Evolutionary conservation across 2,797 vertebrate species (phyloP), one percentile per base, ranked within the genome.

Genomic region (Pangasius mekongensis): DNA sequence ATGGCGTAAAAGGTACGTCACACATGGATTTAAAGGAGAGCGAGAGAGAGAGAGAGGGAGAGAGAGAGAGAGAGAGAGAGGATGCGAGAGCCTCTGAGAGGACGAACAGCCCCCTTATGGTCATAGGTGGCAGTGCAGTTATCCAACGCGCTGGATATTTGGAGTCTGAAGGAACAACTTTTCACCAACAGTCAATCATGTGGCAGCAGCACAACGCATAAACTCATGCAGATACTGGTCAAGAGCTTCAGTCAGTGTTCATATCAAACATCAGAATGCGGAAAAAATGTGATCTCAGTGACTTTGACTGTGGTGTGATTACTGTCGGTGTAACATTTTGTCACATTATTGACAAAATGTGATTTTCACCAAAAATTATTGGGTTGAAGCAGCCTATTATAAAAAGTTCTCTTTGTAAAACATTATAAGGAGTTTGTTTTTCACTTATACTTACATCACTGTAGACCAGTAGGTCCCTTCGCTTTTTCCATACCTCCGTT

Each of bases 51-150:
- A 74, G 47, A 74, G n/a, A 74, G 47, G 67, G 27, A 74, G 43
- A 74, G 27, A 66, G 33, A 33, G 64, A 56, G 36, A 78, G 66
- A 77, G 62, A 71, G 77, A 69, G 86, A 74, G 47, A 74, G n/a
- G 43, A n/a, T 67, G 14, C n/a, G 24, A 64, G 77, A 66, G 60
- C 16, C 36, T 43, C 36, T 77, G 43, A 56, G 58, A 36, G 27
- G 78, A 87, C 85, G 92, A 93, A 89, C 90, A 90, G 92, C 92
- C 94, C 89, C 92, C 91, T 47, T 92, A 94, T 94, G 95, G 94
- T 93, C 82, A 91, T 88, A 74, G 66, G 82, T 89, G 85, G 81
- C 91, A 94, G 89, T 91, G 84, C 91, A 89, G 83, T 39, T 64
- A n/a, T 66, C 16, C n/a, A 56, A 5, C 5, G 18, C 30, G 14